A percentile compares a stretch with the other conserved stretches of the same genome.
Conservation (phyloP, 2,888 invertebrate species). For the Caenorhabditis sulstoni region DNA sequence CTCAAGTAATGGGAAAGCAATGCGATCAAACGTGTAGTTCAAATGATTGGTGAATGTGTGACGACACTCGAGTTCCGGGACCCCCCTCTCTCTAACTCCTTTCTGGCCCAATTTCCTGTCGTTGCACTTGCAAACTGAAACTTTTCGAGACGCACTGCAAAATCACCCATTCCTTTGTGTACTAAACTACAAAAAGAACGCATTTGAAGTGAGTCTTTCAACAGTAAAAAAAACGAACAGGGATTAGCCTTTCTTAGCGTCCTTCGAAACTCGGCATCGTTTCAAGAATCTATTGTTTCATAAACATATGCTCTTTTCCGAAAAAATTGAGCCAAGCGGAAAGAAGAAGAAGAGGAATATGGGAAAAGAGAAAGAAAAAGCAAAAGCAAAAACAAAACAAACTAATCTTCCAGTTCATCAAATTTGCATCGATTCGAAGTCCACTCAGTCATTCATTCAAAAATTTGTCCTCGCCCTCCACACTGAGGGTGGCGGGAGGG, state of each 20-base stretch:
- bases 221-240: neutral
- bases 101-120: constrained; percentile 43
- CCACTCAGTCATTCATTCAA: constrained; percentile 46
- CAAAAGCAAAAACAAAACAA: neutral
- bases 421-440: constrained; percentile 33
- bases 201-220: neutral
- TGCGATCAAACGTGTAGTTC: constrained; percentile 22
- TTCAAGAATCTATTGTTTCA: neutral
- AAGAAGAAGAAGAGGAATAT: neutral
- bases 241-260: neutral
- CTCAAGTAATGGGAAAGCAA: constrained; percentile 6
- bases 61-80: neutral
- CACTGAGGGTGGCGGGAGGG: neutral
- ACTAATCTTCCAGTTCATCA: constrained; percentile 44
- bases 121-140: constrained; percentile 20
- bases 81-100: constrained; percentile 8
- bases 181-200: no score
- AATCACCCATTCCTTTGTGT: no score
- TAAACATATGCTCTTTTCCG: neutral
- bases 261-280: no score
- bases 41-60: constrained; percentile 18
- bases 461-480: constrained; percentile 2
- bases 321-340: no score
- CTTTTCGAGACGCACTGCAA: no score
- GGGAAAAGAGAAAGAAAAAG: no score